phyloP scores from a whole-genome alignment of 2,888 invertebrate species.

The Myopa testacea region DNA sequence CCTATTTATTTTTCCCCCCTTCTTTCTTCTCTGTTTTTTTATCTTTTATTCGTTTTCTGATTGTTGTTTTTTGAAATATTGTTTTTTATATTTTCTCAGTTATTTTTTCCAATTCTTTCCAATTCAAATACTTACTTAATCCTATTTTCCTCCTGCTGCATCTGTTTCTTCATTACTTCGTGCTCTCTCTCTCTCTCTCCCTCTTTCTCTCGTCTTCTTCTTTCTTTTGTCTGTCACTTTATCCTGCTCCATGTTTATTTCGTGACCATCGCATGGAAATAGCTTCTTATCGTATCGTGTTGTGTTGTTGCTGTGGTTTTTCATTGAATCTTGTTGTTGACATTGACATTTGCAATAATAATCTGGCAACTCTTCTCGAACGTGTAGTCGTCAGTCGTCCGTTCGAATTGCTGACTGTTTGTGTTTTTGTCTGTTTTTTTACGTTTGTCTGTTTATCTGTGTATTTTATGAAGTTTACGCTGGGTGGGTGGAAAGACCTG shows the following conservation, averaged over 20 bases:
- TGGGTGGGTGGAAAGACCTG: background rate
- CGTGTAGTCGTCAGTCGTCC: background rate
- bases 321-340: constrained; percentile 37
- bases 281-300: constrained; percentile 12
- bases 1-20: background rate
- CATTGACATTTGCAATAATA: constrained; percentile 46
- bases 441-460: background rate
- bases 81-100: too few species aligned
- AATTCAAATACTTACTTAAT: background rate
- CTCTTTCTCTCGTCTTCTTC: constrained; percentile 1
- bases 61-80: too few species aligned
- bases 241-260: constrained; percentile 21
- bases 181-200: background rate
- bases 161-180: background rate
- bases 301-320: background rate
- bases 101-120: background rate
- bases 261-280: constrained; percentile 35
- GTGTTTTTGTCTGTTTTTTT: constrained; percentile 1
- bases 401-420: background rate
- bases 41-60: too few species aligned
- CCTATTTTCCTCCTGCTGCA: background rate
- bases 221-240: constrained; percentile 17
- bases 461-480: background rate
- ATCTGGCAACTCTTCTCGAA: constrained; percentile 24
- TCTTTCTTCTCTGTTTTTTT: too few species aligned